Percentiles rank a stretch among this genome's conserved stretches.
These are phyloP conservation scores for Palaemon carinicauda DNA, from an alignment of 1,140 invertebrate genomes.

Conservation along the genomic window DNA sequence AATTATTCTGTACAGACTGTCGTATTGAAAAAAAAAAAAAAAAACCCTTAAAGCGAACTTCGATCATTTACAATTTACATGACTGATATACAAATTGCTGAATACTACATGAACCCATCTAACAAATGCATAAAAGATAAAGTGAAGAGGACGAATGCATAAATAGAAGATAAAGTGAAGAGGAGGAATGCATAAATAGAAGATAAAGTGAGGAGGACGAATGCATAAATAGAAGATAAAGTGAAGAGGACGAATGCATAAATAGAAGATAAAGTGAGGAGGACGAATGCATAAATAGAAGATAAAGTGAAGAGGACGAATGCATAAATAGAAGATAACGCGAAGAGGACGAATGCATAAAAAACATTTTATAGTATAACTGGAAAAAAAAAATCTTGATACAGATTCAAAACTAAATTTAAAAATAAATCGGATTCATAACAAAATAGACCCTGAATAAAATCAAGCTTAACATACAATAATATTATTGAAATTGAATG, in stretches of 20 bases:
- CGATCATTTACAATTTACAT: too few species aligned
- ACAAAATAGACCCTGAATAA: too few species aligned
- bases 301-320: not conserved
- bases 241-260: not conserved
- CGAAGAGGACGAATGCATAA: not conserved
- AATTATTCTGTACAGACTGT: too few species aligned
- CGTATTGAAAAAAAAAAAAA: too few species aligned
- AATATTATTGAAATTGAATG: too few species aligned
- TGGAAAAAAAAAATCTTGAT: not conserved
- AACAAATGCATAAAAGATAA: too few species aligned
- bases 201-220: not conserved
- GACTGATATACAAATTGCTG: too few species aligned
- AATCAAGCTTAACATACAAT: too few species aligned
- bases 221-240: not conserved
- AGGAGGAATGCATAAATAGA: not conserved
- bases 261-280: not conserved
- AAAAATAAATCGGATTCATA: not conserved
- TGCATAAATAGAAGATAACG: not conserved
- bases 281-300: not conserved
- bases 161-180: not conserved
- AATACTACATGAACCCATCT: too few species aligned
- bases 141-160: too few species aligned
- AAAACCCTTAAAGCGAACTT: too few species aligned
- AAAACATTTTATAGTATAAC: not conserved
- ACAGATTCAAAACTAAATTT: not conserved